These are phyloP conservation scores for Cardiocondyla obscurior DNA, from an alignment of 1,140 invertebrate genomes.

Conservation along the genomic window DNA sequence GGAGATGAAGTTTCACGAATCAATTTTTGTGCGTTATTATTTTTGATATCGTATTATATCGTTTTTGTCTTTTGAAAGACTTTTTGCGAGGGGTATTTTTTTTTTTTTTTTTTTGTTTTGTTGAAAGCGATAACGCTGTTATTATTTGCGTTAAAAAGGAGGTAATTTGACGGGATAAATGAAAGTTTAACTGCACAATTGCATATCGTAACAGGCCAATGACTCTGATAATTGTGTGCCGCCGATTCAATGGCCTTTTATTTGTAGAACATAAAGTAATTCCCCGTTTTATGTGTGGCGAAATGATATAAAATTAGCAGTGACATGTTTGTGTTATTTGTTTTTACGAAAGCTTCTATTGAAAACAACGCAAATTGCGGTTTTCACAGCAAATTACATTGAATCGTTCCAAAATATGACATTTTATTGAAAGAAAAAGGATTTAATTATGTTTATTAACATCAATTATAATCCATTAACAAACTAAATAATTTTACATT, in stretches of 20 bases:
- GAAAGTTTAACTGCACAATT: constrained; percentile 31
- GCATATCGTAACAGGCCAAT: constrained; percentile 2
- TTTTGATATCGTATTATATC: background rate
- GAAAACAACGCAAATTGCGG: constrained; percentile 16
- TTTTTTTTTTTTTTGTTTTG: background rate
- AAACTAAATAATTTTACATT: background rate
- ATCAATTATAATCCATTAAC: background rate
- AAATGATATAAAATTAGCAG: constrained; percentile 9
- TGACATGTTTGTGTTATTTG: constrained; percentile 30
- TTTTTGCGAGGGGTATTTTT: no score
- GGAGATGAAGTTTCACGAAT: background rate
- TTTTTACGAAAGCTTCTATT: constrained; percentile 26
- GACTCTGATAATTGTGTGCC: constrained; percentile 8
- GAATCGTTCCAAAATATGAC: background rate
- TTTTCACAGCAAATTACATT: constrained; percentile 32
- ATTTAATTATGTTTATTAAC: constrained; percentile 2
- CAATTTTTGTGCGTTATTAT: background rate
- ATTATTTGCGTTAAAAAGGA: constrained; percentile 20
- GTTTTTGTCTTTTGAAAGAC: background rate
- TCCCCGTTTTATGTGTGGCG: constrained; percentile 23
- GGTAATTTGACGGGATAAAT: constrained; percentile 24
- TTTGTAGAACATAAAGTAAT: constrained; percentile 21
- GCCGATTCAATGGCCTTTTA: constrained; percentile 48
- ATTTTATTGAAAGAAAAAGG: background rate
- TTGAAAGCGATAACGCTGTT: background rate